Percentiles rank a stretch among this genome's conserved stretches.
Conservation (phyloP, 2,888 invertebrate genomes). For the Trachelus stipa region DNA sequence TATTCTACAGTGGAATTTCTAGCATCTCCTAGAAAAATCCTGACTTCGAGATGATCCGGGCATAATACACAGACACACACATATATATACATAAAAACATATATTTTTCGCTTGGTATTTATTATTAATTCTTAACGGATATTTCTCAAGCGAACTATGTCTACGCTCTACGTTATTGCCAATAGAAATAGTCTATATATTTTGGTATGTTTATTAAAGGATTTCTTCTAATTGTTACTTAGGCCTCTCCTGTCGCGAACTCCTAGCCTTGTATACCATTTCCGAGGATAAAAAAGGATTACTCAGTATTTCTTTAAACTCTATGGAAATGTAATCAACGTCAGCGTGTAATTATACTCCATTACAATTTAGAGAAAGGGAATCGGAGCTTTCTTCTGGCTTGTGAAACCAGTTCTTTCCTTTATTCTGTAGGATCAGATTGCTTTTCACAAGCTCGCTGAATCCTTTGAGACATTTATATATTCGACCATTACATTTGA, state of each 20-base stretch:
- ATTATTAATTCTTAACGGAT: neutral
- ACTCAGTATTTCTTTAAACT: neutral
- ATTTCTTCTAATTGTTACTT: slow-evolving; percentile 6
- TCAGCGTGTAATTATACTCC: neutral
- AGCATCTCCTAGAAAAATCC: neutral
- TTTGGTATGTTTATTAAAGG: slow-evolving; percentile 20
- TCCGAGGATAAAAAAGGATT: neutral
- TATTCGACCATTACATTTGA: neutral
- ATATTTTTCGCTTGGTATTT: neutral
- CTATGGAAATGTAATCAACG: neutral
- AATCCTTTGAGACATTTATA: neutral
- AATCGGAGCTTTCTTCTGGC: neutral
- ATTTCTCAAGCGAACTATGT: slow-evolving; percentile 14
- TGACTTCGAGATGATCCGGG: neutral
- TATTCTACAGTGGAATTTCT: neutral
- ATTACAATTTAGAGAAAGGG: neutral
- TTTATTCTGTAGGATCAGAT: neutral
- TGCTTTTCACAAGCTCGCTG: neutral
- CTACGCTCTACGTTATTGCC: slow-evolving; percentile 6
- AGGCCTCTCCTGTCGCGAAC: neutral
- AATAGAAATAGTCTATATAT: slow-evolving; percentile 16
- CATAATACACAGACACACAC: too few relatives aligned
- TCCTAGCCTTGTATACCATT: neutral
- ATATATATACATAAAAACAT: neutral
- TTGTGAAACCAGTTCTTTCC: neutral